Conservation (phyloP, 2,888 invertebrate species). For the Xiphydria camelus region DNA sequence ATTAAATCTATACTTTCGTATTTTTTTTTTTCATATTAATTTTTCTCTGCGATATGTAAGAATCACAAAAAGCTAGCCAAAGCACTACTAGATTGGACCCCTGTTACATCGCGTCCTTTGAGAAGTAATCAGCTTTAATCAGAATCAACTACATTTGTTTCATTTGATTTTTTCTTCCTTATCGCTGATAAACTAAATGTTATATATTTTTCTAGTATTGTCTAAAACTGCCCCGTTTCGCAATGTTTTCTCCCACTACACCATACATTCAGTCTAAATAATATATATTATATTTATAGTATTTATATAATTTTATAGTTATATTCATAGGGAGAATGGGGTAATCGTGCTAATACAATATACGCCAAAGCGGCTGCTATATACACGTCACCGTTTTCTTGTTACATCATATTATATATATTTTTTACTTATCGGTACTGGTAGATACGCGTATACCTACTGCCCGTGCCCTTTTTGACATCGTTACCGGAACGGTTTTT, state of each 20-base stretch:
- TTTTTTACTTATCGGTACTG: too few relatives aligned
- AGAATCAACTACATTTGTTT: conserved; percentile 11
- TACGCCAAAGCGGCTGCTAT: too few relatives aligned
- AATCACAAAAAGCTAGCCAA: conserved; percentile 43
- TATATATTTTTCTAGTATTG: conserved; percentile 45
- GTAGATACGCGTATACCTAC: too few relatives aligned
- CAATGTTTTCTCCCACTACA: conserved; percentile 19
- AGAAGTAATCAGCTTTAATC: background rate
- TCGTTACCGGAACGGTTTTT: background rate
- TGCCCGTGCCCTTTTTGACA: too few relatives aligned
- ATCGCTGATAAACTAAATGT: conserved; percentile 20
- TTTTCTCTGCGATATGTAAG: conserved; percentile 43
- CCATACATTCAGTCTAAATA: conserved; percentile 45
- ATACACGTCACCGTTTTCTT: too few relatives aligned
- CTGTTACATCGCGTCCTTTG: conserved; percentile 20
- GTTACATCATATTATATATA: too few relatives aligned
- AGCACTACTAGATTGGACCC: conserved; percentile 46
- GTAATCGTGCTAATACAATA: too few relatives aligned
- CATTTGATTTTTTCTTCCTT: conserved; percentile 14
- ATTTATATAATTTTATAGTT: conserved; percentile 1
- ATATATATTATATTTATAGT: conserved; percentile 18
- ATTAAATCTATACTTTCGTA: conserved; percentile 15
- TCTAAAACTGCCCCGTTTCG: conserved; percentile 42
- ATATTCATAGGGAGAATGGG: background rate
- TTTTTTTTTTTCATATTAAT: conserved; percentile 1